A percentile compares a stretch with the other conserved stretches of the same genome.
Evolutionary conservation across 2,888 invertebrate species (phyloP).

Genomic region (Eulithis prunata): DNA sequence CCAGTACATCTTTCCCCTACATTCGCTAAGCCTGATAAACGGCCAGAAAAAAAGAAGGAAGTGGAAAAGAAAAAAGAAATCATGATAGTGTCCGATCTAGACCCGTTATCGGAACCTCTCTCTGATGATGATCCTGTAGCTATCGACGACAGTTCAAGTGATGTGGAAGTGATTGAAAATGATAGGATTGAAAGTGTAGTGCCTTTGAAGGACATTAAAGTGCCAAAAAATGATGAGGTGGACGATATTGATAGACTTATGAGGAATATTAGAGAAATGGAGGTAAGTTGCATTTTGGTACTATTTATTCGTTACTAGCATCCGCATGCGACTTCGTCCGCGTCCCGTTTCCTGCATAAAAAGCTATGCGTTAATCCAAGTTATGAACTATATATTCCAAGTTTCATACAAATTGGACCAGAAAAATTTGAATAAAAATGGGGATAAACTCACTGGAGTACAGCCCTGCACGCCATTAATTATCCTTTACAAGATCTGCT

Average conservation of each 20-base stretch:
- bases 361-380: no score
- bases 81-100: constrained; percentile 71
- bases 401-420: no score
- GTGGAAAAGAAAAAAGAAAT: constrained; percentile 71
- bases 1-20: constrained; percentile 75
- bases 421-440: no score
- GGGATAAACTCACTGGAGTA: no score
- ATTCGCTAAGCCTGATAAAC: constrained; percentile 74
- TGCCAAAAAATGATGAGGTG: constrained; percentile 55
- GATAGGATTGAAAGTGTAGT: constrained; percentile 73
- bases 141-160: constrained; percentile 79
- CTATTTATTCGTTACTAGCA: no score
- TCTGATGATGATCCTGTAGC: constrained; percentile 66
- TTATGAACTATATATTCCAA: no score
- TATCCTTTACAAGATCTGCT: no score
- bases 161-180: constrained; percentile 74
- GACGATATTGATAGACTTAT: constrained; percentile 70
- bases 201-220: constrained; percentile 61
- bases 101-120: constrained; percentile 72
- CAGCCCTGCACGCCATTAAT: no score
- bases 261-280: constrained; percentile 73
- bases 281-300: constrained; percentile 56
- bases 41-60: constrained; percentile 43
- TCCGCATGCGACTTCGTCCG: no score
- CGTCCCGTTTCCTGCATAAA: no score